Evolutionary conservation across 2,113 vertebrate species (phyloP).

Genomic region (Pogonocichla stellata): DNA sequence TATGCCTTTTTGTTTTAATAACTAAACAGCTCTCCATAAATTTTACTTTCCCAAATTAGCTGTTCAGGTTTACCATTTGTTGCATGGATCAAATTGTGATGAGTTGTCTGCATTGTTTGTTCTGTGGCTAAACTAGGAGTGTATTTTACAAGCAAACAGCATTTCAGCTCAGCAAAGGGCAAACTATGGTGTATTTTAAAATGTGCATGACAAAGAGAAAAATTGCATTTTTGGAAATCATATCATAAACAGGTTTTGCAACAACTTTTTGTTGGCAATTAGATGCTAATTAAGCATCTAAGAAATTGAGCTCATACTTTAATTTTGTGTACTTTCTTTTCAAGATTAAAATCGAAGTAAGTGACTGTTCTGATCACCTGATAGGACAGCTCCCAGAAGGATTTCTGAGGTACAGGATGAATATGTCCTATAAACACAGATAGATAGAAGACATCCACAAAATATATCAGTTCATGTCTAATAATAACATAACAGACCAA

Average conservation of each 20-base stretch:
- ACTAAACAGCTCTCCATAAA: background rate
- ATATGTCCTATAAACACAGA: background rate
- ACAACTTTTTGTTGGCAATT: background rate
- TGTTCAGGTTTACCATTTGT: background rate
- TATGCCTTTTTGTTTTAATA: background rate
- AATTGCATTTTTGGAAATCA: background rate
- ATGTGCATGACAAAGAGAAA: background rate
- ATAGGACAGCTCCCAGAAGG: background rate
- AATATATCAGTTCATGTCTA: background rate
- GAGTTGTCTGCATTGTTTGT: background rate
- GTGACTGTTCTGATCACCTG: background rate
- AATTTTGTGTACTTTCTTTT: background rate
- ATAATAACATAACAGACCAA: background rate
- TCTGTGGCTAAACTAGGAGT: background rate
- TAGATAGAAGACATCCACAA: background rate
- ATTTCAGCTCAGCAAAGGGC: background rate
- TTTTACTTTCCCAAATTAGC: background rate
- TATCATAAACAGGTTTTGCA: background rate
- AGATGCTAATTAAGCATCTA: background rate
- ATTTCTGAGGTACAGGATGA: background rate
- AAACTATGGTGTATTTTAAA: background rate
- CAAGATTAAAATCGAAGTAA: background rate
- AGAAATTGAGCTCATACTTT: background rate
- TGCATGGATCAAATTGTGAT: background rate
- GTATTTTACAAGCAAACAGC: background rate